A percentile compares a stretch with the other conserved stretches of the same genome.
These are phyloP conservation scores for Stenotaenia linearis DNA, from an alignment of 2,888 invertebrate genomes.

Conservation along the genomic window DNA sequence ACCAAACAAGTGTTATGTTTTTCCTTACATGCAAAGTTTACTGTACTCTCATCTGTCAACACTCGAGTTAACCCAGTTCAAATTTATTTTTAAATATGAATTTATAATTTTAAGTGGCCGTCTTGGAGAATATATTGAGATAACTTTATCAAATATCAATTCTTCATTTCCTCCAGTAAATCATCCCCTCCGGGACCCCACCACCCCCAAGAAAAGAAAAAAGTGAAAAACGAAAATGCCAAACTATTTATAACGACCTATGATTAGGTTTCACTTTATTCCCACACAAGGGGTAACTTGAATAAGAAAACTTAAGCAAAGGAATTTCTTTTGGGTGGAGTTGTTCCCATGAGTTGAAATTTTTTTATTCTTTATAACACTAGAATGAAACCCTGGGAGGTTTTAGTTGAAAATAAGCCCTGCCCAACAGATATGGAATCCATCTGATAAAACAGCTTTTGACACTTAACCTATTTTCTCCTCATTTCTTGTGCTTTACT, in stretches of 20 bases:
- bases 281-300: conserved; percentile 4
- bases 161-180: no score
- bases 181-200: no score
- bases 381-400: background rate
- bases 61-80: background rate
- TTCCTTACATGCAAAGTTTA: no score
- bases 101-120: background rate
- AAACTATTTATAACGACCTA: background rate
- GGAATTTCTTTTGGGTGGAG: background rate
- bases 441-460: background rate
- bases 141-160: background rate
- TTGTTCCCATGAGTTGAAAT: background rate
- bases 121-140: no score
- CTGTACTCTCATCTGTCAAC: no score
- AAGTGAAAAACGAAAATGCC: no score
- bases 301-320: background rate
- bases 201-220: background rate
- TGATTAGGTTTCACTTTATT: conserved; percentile 4
- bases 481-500: background rate
- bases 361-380: background rate
- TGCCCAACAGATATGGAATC: background rate
- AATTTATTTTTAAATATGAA: background rate
- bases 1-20: background rate
- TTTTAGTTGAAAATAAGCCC: background rate
- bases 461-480: background rate